Evolutionary conservation across 2,797 vertebrate species (phyloP).

Genomic region (Otolemur crassicaudatus): DNA sequence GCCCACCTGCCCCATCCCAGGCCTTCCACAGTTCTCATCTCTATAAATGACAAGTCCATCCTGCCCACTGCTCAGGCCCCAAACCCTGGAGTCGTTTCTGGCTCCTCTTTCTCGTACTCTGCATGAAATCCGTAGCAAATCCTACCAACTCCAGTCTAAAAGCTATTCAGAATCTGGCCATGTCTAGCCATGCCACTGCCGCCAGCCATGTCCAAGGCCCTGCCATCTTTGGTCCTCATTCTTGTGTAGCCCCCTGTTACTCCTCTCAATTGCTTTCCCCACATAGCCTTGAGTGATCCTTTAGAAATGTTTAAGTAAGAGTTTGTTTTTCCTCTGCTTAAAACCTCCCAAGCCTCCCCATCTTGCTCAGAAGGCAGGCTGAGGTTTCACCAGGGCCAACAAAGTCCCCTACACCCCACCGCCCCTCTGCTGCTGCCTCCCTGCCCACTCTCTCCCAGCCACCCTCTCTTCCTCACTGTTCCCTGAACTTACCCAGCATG

Average conservation of each 20-base stretch:
- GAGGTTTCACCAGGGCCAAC: neutral
- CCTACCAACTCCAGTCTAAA: neutral
- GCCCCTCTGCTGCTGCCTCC: neutral
- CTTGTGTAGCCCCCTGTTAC: accelerated
- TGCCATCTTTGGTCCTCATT: neutral
- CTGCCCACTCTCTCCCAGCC: neutral
- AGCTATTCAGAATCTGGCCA: neutral
- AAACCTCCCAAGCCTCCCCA: neutral
- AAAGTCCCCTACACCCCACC: accelerated
- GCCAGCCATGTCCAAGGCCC: neutral
- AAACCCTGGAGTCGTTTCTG: neutral
- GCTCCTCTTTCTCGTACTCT: neutral
- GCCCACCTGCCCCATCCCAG: neutral
- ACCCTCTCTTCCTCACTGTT: neutral
- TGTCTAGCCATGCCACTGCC: neutral
- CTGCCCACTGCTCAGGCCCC: neutral
- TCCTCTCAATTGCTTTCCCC: neutral
- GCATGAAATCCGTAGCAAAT: neutral
- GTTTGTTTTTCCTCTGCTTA: neutral
- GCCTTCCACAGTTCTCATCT: neutral
- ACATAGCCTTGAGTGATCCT: neutral
- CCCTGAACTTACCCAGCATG: neutral
- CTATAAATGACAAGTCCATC: neutral
- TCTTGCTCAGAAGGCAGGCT: neutral
- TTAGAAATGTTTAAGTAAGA: neutral